These are phyloP conservation scores for Solea senegalensis DNA, from an alignment of 2,113 vertebrate genomes.

Conservation along the genomic window DNA sequence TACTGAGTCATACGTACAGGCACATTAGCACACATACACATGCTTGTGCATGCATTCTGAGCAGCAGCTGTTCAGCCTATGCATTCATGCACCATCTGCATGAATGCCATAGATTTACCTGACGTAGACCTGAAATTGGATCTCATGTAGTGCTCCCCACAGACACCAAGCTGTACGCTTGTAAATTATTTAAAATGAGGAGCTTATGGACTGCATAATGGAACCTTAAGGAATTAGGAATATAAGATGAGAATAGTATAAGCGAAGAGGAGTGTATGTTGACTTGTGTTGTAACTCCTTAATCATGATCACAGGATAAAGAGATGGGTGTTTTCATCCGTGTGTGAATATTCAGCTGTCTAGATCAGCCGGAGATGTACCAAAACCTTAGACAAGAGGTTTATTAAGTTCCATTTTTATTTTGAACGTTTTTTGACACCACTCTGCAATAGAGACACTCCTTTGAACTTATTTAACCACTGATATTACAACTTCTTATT, in stretches of 20 bases:
- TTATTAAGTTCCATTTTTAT: slow-evolving; percentile 39
- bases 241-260: slow-evolving; percentile 57
- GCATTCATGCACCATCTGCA: slow-evolving; percentile 59
- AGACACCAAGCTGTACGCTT: slow-evolving; percentile 55
- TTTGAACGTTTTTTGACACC: slow-evolving; percentile 40
- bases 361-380: slow-evolving; percentile 37
- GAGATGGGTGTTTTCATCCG: not conserved
- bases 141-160: slow-evolving; percentile 60
- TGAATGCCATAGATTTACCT: slow-evolving; percentile 68
- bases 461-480: slow-evolving; percentile 6
- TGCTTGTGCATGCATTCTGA: slow-evolving; percentile 14
- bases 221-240: slow-evolving; percentile 64
- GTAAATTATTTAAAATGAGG: slow-evolving; percentile 66
- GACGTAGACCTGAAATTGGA: slow-evolving; percentile 66
- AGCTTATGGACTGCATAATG: slow-evolving; percentile 66
- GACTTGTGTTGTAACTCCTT: slow-evolving; percentile 48
- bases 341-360: slow-evolving; percentile 26
- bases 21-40: slow-evolving; percentile 15
- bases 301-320: slow-evolving; percentile 38
- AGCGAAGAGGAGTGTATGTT: slow-evolving; percentile 56
- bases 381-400: slow-evolving; percentile 28
- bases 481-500: not conserved
- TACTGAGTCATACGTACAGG: not conserved
- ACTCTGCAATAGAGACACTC: not conserved
- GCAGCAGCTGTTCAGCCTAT: slow-evolving; percentile 13